phyloP scores from a whole-genome alignment of 2,113 vertebrate species.

The Recurvirostra avosetta region DNA sequence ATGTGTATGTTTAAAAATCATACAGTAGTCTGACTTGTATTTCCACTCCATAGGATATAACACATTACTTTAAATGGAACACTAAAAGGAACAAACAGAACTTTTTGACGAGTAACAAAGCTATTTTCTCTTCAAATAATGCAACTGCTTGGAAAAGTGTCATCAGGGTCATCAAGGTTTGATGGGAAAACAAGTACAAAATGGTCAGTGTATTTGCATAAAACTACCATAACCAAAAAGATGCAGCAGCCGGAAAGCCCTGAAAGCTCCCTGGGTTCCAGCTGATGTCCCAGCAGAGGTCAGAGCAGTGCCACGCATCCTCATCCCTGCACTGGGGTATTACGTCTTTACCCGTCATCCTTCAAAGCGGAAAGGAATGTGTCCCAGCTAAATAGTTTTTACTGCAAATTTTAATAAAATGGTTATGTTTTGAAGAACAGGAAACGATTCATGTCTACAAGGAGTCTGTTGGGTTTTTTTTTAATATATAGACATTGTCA shows the following conservation, averaged over 20 bases:
- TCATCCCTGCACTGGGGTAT: rapidly evolving
- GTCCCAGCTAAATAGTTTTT: background rate
- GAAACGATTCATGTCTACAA: background rate
- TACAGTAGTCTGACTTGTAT: background rate
- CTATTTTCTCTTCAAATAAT: background rate
- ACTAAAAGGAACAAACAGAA: background rate
- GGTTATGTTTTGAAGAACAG: background rate
- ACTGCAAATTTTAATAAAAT: background rate
- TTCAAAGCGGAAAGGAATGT: background rate
- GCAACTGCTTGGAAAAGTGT: background rate
- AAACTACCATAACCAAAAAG: background rate
- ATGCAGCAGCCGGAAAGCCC: background rate
- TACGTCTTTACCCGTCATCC: background rate
- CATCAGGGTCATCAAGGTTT: background rate
- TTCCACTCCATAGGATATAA: background rate
- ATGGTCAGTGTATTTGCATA: background rate
- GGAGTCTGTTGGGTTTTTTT: background rate
- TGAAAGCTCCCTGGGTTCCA: background rate
- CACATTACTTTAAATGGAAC: background rate
- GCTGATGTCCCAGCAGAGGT: background rate
- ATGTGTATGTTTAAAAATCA: background rate
- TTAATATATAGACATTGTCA: background rate
- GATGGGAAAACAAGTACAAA: background rate
- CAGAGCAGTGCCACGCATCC: background rate
- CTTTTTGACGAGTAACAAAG: background rate